Conservation (phyloP, 1,140 invertebrate genomes). For the Yoshiicerus persimilis region DNA sequence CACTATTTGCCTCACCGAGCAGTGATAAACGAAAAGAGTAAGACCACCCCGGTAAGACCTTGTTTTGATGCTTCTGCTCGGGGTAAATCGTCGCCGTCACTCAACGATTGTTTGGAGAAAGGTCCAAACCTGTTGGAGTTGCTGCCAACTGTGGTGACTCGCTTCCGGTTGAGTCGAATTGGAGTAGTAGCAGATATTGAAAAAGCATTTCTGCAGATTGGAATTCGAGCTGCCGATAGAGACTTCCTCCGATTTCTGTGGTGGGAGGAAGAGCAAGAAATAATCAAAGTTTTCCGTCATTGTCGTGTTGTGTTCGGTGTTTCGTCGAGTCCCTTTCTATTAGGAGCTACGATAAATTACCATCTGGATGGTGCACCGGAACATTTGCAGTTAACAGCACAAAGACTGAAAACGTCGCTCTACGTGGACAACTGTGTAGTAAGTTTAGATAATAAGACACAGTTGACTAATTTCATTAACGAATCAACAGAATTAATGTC, state of each 20-base stretch:
- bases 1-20: conserved; percentile 49
- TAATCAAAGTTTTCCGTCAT: conserved; percentile 23
- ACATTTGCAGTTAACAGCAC: neutral
- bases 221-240: conserved; percentile 48
- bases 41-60: conserved; percentile 42
- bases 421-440: conserved; percentile 51
- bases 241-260: conserved; percentile 51
- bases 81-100: conserved; percentile 48
- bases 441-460: conserved; percentile 41
- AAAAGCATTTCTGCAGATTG: conserved; percentile 56
- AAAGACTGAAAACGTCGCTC: conserved; percentile 41
- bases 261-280: conserved; percentile 31
- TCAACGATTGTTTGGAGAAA: conserved; percentile 54
- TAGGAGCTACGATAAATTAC: conserved; percentile 48
- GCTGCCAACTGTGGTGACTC: conserved; percentile 52
- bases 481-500: conserved; percentile 41
- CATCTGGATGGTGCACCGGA: neutral
- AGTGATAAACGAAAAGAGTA: conserved; percentile 44
- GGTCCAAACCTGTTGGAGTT: conserved; percentile 55
- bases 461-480: conserved; percentile 42
- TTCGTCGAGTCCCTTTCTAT: conserved; percentile 52
- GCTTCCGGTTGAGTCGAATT: conserved; percentile 52
- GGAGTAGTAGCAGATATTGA: conserved; percentile 55
- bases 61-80: conserved; percentile 50
- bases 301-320: conserved; percentile 51